phyloP scores from a whole-genome alignment of 2,113 vertebrate genomes.

The Oncorhynchus masou region DNA sequence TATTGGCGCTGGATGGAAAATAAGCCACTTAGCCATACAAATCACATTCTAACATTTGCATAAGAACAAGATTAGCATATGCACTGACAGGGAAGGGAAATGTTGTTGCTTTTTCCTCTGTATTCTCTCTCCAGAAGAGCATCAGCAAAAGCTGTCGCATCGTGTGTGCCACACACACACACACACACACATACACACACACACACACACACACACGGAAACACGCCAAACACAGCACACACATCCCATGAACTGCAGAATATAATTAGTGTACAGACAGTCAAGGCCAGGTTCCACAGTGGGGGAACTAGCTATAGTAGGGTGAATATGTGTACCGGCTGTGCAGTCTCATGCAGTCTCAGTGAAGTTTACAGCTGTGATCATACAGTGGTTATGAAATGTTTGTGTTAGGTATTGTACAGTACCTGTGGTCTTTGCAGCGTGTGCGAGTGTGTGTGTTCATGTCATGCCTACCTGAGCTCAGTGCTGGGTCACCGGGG shows the following conservation, averaged over 20 bases:
- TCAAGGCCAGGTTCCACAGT: too few species aligned
- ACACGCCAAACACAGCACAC: too few species aligned
- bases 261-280: too few species aligned
- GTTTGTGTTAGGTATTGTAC: neutral
- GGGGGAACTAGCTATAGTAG: too few species aligned
- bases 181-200: neutral
- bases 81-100: slow-evolving; percentile 58
- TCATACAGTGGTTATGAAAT: too few species aligned
- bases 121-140: neutral
- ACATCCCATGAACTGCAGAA: too few species aligned
- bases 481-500: slow-evolving; percentile 80
- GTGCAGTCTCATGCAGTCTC: too few species aligned
- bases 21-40: slow-evolving; percentile 72
- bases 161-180: neutral
- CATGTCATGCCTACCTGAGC: slow-evolving; percentile 60
- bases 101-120: slow-evolving; percentile 24
- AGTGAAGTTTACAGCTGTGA: too few species aligned
- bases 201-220: too few species aligned
- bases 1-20: slow-evolving; percentile 70
- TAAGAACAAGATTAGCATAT: slow-evolving; percentile 73
- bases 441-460: neutral
- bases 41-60: slow-evolving; percentile 67
- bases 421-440: too few species aligned
- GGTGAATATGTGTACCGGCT: too few species aligned
- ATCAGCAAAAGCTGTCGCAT: slow-evolving; percentile 37